phyloP scores from a whole-genome alignment of 2,113 vertebrate species.

The Neogobius melanostomus region DNA sequence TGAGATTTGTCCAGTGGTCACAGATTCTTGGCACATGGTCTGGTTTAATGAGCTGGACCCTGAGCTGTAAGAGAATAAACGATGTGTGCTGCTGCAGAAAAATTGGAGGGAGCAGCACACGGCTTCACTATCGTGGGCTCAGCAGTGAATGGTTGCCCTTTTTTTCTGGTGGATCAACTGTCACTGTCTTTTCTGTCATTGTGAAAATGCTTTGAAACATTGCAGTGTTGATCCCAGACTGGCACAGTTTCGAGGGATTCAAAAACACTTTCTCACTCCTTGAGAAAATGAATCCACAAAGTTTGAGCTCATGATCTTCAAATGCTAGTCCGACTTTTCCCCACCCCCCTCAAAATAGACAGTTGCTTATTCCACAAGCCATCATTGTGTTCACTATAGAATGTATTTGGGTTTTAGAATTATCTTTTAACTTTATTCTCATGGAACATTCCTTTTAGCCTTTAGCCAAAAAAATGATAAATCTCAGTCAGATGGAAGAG shows the following conservation, averaged over 20 bases:
- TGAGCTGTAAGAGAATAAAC: conserved; percentile 38
- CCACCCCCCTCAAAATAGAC: background rate
- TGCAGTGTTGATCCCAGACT: background rate
- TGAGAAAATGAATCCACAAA: background rate
- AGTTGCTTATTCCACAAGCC: background rate
- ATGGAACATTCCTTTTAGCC: no score
- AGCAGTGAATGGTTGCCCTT: background rate
- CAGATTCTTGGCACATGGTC: conserved; percentile 4
- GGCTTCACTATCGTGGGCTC: background rate
- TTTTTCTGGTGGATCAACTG: background rate
- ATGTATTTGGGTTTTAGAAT: no score
- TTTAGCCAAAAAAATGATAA: no score
- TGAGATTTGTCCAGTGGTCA: conserved; percentile 9
- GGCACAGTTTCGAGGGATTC: background rate
- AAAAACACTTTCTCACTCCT: background rate
- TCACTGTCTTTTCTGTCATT: background rate
- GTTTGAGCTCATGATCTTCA: background rate
- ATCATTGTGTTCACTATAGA: no score
- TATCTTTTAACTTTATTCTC: no score
- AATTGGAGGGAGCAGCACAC: conserved; percentile 22
- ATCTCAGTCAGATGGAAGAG: no score
- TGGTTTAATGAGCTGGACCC: conserved; percentile 43
- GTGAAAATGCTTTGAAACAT: background rate
- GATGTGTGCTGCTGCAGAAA: conserved; percentile 11
- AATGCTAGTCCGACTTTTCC: background rate